Conservation (phyloP, 2,113 vertebrate genomes). For the Ranitomeya imitator region DNA sequence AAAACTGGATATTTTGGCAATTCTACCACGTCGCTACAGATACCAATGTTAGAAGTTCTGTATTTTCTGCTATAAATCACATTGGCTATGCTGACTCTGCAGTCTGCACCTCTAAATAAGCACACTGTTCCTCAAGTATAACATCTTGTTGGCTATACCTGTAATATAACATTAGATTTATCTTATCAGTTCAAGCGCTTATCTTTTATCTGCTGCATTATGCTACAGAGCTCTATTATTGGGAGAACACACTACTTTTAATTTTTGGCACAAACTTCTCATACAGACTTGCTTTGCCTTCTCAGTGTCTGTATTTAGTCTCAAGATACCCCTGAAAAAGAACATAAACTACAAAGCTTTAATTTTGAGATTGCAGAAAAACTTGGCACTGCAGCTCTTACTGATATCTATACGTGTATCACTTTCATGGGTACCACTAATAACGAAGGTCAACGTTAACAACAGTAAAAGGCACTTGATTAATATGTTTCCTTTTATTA, state of each 20-base stretch:
- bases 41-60: neutral
- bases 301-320: neutral
- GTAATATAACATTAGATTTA: neutral
- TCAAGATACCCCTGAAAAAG: constrained; percentile 7
- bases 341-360: neutral
- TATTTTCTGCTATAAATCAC: constrained; percentile 19
- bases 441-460: neutral
- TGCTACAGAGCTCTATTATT: neutral
- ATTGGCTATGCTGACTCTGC: constrained; percentile 19
- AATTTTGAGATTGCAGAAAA: neutral
- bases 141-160: neutral
- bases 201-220: constrained; percentile 2
- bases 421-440: neutral
- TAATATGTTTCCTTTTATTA: neutral
- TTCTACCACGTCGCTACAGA: neutral
- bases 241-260: neutral
- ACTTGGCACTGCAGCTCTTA: neutral
- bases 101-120: constrained; percentile 5
- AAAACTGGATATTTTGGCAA: neutral
- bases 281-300: neutral
- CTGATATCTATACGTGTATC: neutral
- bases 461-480: neutral
- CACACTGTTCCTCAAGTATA: neutral
- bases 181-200: neutral
- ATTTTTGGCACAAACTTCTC: neutral